Base-by-base conservation (phyloP, 2,888 invertebrate genomes). In the Nymphalis polychloros region DNA sequence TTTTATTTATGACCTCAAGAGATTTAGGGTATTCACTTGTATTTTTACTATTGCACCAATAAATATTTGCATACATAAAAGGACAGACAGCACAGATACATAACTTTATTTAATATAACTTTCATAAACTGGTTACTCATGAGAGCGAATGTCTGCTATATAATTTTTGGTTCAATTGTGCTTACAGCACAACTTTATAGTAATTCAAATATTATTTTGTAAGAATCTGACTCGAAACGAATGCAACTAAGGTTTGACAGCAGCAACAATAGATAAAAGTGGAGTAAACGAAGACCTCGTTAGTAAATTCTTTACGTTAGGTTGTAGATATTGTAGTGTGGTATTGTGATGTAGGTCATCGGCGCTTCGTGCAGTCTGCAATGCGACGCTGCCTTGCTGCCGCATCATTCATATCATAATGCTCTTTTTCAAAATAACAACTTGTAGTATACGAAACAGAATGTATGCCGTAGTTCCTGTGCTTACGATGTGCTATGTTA, bases 261-360 rank as follows among this genome's bases (percentile, higher is more conserved):
- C 17, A 60, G 17, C n/a, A 41, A 60, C 23, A 48, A 23, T 60
- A 27, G 35, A 59, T 35, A 31, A 49, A 57, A 57, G 48, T 64
- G 20, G 63, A 50, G 46, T 59, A 41, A 50, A 57, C 19, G 47
- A 48, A 69, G 52, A 59, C 52, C 57, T 57, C 55, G 46, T 52
- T 67, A 67, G 52, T 52, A 46, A 46, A 50, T 47, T 62, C 64
- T 55, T 55, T 61, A 55, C 53, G 67, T 62, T 63, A 59, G 41
- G 57, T 55, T 66, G 63, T 70, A 64, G 70, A 64, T 68, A 71
- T 59, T 70, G 71, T 73, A 63, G 65, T 65, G 67, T 59, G 69
- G 73, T 76, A 79, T 81, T 84, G 83, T 81, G 72, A 73, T 89
- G 78, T 89, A 89, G 90, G 90, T 89, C 90, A 89, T 85, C 81